These are phyloP conservation scores for Theristicus caerulescens DNA, from an alignment of 2,113 vertebrate genomes.

Conservation along the genomic window DNA sequence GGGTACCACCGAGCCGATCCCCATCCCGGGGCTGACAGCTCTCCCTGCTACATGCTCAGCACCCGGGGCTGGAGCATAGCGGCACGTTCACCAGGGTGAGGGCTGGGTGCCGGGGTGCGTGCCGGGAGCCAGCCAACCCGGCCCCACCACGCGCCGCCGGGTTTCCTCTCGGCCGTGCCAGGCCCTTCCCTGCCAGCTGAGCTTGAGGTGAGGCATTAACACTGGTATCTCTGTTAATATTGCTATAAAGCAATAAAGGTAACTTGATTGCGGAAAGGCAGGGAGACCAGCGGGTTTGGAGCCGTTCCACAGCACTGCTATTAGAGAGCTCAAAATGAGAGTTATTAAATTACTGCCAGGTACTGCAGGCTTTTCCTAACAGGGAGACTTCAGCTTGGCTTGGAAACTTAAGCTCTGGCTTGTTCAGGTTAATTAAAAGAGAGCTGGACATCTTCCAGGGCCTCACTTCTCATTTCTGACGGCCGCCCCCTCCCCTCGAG, in stretches of 20 bases:
- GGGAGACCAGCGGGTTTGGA: conserved; percentile 43
- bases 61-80: background rate
- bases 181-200: conserved; percentile 3
- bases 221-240: conserved; percentile 62
- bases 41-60: rapidly evolving
- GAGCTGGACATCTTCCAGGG: conserved; percentile 58
- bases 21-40: background rate
- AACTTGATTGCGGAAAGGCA: conserved; percentile 47
- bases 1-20: background rate
- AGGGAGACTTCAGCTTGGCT: conserved; percentile 45
- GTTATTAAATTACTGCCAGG: conserved; percentile 66
- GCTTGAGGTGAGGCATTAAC: conserved; percentile 29
- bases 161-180: background rate
- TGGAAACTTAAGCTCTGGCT: conserved; percentile 53
- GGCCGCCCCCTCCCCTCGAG: background rate
- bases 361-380: conserved; percentile 63
- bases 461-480: background rate
- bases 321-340: conserved; percentile 32
- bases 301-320: conserved; percentile 4
- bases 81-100: rapidly evolving
- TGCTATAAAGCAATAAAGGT: conserved; percentile 54
- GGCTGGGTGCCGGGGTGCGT: background rate
- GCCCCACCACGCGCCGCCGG: rapidly evolving
- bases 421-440: conserved; percentile 68
- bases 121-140: rapidly evolving